Base-by-base conservation (phyloP, 2,888 invertebrate genomes). In the Teleogryllus oceanicus region DNA sequence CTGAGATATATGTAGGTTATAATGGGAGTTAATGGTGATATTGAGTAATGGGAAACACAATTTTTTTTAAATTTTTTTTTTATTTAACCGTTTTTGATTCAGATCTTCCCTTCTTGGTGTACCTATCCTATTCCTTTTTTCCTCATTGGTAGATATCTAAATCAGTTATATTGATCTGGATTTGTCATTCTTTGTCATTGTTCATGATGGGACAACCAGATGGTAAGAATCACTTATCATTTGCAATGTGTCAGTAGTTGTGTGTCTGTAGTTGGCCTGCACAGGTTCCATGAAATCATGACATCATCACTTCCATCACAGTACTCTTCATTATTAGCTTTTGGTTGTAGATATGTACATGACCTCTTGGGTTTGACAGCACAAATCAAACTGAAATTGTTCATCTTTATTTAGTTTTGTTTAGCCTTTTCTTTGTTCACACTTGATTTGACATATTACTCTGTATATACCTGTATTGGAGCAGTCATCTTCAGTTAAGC, bases 201-300 rank as follows among this genome's bases (percentile, higher is more conserved):
- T 78, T 78, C 37, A n/a, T 21, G 20, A 8, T 75, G 75, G 78
- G 74, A 50, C 21, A 16, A 21, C 84, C 86, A 88, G 88, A 88
- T 87, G 88, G 88, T 88, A 88, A 88, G 88, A 85, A 87, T 87
- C 87, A 86, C 85, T 87, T 86, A 87, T 85, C 86, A 86, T 87
- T 87, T 87, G 13, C 78, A 76, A 78, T 77, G 49, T 77, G 78
- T 78, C 75, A 78, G 80, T 81, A 80, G 78, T 74, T 80, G 81
- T 81, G 81, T 81, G 80, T 80, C 75, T 62, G 80, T 81, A 81
- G 81, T 79, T 79, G 81, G 81, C 76, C 78, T 81, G 81, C 80
- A 78, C 80, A 82, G 79, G 80, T 81, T 80, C 78, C 74, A 79
- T 79, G 75, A 80, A 62, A 79, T 80, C 62, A 62, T 62, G 62